Percentiles rank a stretch among this genome's conserved stretches.
These are phyloP conservation scores for Chouioia cunea DNA, from an alignment of 2,888 invertebrate species.

Conservation along the genomic window DNA sequence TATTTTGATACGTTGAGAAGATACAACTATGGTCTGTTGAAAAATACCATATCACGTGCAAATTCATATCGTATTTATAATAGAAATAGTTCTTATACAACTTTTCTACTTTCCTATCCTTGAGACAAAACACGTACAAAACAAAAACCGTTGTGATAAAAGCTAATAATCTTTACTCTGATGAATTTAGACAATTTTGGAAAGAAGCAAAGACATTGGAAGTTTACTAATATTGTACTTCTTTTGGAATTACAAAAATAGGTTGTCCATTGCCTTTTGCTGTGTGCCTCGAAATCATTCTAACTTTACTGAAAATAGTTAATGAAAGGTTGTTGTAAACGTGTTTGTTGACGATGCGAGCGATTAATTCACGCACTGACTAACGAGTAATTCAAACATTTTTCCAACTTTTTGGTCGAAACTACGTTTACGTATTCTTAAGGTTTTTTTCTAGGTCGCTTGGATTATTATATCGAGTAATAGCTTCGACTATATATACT, in stretches of 20 bases:
- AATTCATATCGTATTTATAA: conserved; percentile 36
- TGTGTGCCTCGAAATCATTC: conserved; percentile 54
- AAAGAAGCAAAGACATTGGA: conserved; percentile 36
- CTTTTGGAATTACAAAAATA: conserved; percentile 6
- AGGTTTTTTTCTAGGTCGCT: too few relatives aligned
- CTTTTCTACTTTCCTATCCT: conserved; percentile 43
- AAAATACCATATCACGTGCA: conserved; percentile 36
- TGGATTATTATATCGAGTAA: too few relatives aligned
- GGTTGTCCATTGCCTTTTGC: conserved; percentile 55
- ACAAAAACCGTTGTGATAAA: conserved; percentile 47
- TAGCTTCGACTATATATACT: background rate
- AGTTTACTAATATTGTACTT: conserved; percentile 1
- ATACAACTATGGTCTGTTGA: conserved; percentile 23
- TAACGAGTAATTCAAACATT: too few relatives aligned
- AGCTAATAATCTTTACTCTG: conserved; percentile 41
- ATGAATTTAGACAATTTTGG: conserved; percentile 35
- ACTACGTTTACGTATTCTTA: too few relatives aligned
- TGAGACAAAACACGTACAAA: conserved; percentile 45
- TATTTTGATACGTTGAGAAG: conserved; percentile 23
- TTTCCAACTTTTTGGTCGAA: too few relatives aligned
- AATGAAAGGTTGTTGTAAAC: conserved; percentile 42
- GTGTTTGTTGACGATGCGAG: conserved; percentile 45
- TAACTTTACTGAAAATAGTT: conserved; percentile 32
- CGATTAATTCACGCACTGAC: conserved; percentile 7
- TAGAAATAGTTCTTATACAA: conserved; percentile 36